phyloP scores from a whole-genome alignment of 2,113 vertebrate species.

The Misgurnus anguillicaudatus region DNA sequence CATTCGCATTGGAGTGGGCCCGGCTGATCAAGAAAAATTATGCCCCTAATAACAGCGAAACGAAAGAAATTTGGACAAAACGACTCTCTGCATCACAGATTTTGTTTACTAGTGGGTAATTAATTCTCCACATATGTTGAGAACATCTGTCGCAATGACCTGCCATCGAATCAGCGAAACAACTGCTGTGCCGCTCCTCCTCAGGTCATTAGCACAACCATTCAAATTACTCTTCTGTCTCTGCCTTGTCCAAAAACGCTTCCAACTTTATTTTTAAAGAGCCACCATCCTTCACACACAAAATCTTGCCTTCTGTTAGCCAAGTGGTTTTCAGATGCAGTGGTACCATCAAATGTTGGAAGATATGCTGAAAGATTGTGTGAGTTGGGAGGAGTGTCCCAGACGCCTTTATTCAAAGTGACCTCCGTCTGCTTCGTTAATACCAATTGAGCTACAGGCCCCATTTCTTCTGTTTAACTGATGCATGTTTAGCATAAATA shows the following conservation, averaged over 20 bases:
- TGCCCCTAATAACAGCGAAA: conserved; percentile 89
- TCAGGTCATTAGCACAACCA: conserved; percentile 89
- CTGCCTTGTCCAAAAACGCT: conserved; percentile 58
- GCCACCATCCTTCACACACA: conserved; percentile 17
- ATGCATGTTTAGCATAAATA: too few species aligned
- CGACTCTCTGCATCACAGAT: conserved; percentile 92
- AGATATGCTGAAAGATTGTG: background rate
- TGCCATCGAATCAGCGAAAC: conserved; percentile 91
- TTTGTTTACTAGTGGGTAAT: conserved; percentile 99
- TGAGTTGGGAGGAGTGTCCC: background rate
- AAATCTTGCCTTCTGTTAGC: background rate
- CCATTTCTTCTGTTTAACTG: too few species aligned
- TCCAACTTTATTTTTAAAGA: conserved; percentile 61
- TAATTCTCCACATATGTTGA: conserved; percentile 99
- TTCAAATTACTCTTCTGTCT: conserved; percentile 73
- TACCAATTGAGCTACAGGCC: too few species aligned
- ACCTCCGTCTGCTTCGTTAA: too few species aligned
- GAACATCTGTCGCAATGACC: conserved; percentile 99
- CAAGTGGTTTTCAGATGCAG: conserved; percentile 8
- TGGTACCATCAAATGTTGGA: background rate
- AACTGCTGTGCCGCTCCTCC: conserved; percentile 87
- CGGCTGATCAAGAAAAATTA: conserved; percentile 96
- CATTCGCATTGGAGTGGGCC: conserved; percentile 79
- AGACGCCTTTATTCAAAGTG: too few species aligned
- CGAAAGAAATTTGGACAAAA: conserved; percentile 97